Percentiles rank a stretch among this genome's conserved stretches.
phyloP scores from a whole-genome alignment of 1,140 invertebrate species.

The Trichomalopsis sarcophagae region DNA sequence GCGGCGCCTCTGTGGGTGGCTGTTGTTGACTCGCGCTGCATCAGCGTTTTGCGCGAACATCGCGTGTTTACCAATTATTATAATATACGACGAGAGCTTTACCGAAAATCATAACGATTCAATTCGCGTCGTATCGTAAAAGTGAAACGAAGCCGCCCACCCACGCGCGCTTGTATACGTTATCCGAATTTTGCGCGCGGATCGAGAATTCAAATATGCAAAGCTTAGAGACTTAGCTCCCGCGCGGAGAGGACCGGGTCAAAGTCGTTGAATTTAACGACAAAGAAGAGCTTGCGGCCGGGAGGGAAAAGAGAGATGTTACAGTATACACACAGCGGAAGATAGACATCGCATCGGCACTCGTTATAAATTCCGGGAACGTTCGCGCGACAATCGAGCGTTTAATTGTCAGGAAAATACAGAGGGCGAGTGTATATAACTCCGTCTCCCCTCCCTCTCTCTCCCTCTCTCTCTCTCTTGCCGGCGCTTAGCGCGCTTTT shows the following conservation, averaged over 20 bases:
- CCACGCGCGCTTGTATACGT: neutral
- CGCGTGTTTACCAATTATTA: neutral
- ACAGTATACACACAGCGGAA: neutral
- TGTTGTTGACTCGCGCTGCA: neutral
- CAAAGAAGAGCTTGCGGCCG: neutral
- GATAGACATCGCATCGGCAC: neutral
- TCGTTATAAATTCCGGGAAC: slow-evolving; percentile 42
- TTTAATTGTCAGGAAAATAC: slow-evolving; percentile 53
- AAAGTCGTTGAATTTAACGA: slow-evolving; percentile 39
- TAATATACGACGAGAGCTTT: neutral
- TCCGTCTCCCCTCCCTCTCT: neutral
- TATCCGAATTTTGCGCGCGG: slow-evolving; percentile 27
- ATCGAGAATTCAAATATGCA: slow-evolving; percentile 44
- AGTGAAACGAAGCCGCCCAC: neutral
- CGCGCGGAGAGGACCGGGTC: slow-evolving; percentile 4
- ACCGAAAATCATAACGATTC: neutral
- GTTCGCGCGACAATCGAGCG: slow-evolving; percentile 41
- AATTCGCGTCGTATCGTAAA: neutral
- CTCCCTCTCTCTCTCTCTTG: too few relatives aligned
- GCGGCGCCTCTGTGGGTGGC: too few relatives aligned
- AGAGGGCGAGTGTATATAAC: neutral
- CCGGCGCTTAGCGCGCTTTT: neutral
- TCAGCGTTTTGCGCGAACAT: neutral
- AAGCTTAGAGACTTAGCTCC: slow-evolving; percentile 16
- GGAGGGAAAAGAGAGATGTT: neutral